Base-by-base conservation (phyloP, 1,140 invertebrate genomes). In the Augochlora pura region DNA sequence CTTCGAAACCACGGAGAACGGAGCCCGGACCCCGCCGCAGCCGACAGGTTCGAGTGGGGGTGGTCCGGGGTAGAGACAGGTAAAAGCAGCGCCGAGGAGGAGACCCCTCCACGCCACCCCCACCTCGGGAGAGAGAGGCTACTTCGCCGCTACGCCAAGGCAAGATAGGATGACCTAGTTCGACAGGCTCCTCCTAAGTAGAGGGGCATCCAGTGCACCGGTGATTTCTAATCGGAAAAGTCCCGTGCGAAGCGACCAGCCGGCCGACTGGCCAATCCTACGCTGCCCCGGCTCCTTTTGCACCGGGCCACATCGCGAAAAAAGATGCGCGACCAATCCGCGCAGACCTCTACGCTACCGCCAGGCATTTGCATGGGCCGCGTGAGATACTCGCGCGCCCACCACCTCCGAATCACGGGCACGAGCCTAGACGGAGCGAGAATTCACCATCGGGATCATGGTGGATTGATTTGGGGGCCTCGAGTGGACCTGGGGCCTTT, bases 121-220 rank as follows among this genome's bases (percentile, higher is more conserved):
- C 88, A 86, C 87, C 68, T 49, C 52, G 64, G 16, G 71, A 79
- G 84, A 81, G 79, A 90, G 86, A 86, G 87, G 86, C 86, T 85
- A 79, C 83, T 88, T 87, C 86, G 87, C 88, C 87, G 88, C 85
- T 88, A 87, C 84, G 84, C 87, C 84, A 84, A 87, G 87, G 88
- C 87, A 90, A 91, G 90, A 91, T 92, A 90, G 91, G 90, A 91
- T 93, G 92, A 93, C 92, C 92, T 91, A 93, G 90, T 91, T 93
- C 83, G 80, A 54, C 89, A 92, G 90, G 91, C 92, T 93, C 92
- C 92, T 93, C 92, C 91, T 92, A 91, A 89, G 88, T 81, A 91
- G 91, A 90, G 90, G 90, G 90, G 91, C 88, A 91, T 91, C 90
- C 88, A 89, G 88, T 81, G 78, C 84, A 86, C 77, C 80, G 82